Conservation (phyloP, 2,113 vertebrate genomes). For the Notechis scutatus region DNA sequence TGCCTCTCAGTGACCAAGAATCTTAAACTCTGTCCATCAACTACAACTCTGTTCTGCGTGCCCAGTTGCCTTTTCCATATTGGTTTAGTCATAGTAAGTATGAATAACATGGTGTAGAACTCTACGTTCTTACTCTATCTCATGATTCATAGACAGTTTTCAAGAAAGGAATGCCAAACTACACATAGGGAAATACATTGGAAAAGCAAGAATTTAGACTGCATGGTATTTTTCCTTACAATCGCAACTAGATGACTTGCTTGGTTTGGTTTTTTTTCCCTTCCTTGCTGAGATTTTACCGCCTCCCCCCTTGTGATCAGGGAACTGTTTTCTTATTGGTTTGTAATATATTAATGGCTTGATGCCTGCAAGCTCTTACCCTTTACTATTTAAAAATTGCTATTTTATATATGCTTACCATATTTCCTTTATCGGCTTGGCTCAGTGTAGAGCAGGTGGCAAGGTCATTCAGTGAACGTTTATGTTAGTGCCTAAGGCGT, state of each 20-base stretch:
- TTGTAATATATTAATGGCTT: conserved; percentile 50
- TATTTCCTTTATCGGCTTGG: conserved; percentile 63
- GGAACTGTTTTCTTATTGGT: conserved; percentile 41
- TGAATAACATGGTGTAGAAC: neutral
- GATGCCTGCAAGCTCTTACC: conserved; percentile 50
- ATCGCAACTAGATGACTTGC: neutral
- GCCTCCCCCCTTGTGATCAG: conserved; percentile 39
- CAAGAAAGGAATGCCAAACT: neutral
- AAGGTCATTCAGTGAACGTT: conserved; percentile 58
- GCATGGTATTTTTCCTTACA: conserved; percentile 8
- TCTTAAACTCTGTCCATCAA: neutral
- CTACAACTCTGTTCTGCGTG: neutral
- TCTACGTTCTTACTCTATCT: neutral
- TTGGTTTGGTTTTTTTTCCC: neutral
- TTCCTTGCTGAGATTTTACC: conserved; percentile 18
- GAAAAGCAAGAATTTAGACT: conserved; percentile 7
- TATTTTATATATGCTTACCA: conserved; percentile 51
- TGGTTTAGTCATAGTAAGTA: neutral
- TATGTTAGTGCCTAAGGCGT: conserved; percentile 53
- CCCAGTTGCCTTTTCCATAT: neutral
- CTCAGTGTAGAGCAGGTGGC: conserved; percentile 59
- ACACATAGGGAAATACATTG: neutral
- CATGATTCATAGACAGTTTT: neutral
- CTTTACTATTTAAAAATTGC: conserved; percentile 53
- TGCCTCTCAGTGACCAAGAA: neutral